Base-by-base conservation (phyloP, 2,113 vertebrate species). In the Ptilorrhoa leucosticta region DNA sequence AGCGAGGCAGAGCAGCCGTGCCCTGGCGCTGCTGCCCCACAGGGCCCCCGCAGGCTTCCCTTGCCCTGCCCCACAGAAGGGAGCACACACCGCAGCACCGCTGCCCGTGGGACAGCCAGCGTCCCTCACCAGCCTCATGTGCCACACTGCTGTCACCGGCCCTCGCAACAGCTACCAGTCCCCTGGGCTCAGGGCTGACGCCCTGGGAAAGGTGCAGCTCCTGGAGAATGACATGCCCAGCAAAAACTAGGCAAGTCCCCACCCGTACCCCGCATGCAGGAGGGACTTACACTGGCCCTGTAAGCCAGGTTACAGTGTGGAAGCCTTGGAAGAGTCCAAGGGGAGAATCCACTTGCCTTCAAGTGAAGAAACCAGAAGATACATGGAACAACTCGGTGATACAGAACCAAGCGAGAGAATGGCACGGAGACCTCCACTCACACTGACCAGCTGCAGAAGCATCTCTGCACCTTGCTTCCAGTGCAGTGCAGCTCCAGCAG, bases 31-130 rank as follows among this genome's bases (percentile, higher is more conserved):
- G 63, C 31, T 17, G 42, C 50, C 73, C 56, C 10, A 9, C 2
- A 5, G 37, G 10, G 5, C 28, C 33, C 33, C 57, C 21, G 4
- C 8, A 10, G 56, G 37, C 30, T n/a, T 40, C 66, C 45, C 17
- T 5, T 15, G 57, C 58, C 37, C 37, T 27, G 45, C 19, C 51
- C 61, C 79, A 20, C 40, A 11, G 42, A 10, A 47, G 11, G 14
- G 21, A 15, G 58, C 0, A 9, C 1, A 1, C 3, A 16, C 33
- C 8, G 0, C 0, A 1, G 40, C 51, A n/a, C 37, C 1, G 10
- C 1, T 0, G 21, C 66, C 58, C 86, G 2, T 0, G 33, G 76
- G 16, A 48, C 2, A 5, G 64, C n/a, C 44, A 2, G 12, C 0
- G 3, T 8, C 66, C 35, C 80, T 45, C 1, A 3, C 24, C 23